Base-by-base conservation (phyloP, 2,888 invertebrate species). In the Cinara cedri region DNA sequence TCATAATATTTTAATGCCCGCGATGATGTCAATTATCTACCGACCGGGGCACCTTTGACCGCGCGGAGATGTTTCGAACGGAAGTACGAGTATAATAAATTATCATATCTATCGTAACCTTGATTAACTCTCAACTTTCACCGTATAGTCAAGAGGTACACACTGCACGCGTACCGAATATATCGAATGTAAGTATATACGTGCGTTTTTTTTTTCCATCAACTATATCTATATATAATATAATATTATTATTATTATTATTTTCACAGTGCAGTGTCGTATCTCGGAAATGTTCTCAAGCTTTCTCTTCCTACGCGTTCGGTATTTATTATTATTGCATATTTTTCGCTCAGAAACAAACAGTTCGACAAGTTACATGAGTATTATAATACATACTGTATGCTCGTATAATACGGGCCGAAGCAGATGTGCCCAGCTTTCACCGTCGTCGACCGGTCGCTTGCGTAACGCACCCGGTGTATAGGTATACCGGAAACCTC, bases 361-460 rank as follows among this genome's bases (percentile, higher is more conserved):
- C 60, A 62, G 68, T 78, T 70, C 57, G 78, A 78, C 70, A 78
- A 78, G 78, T 78, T 60, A 78, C 60, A 60, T 55, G 49, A 76
- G 42, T 13, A 14, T 13, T 14, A 49, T 49, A n/a, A 49, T 14
- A 49, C 49, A 3, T 44, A 44, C 44, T 44, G 44, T 10, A 44
- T 4, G 44, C 49, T 3, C n/a, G 62, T 54, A n/a, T n/a, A n/a
- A n/a, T 3, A 51, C 78, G n/a, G 78, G 68, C 70, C 68, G 60
- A 78, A 70, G 78, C 78, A 78, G 78, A 78, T 78, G 78, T 70
- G 34, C 60, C 34, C 51, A 78, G 70, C 78, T 78, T 78, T 78
- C 78, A 78, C 78, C 70, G 70, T 78, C 70, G 70, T 78, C 49
- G 34, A 78, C 51, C 3, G 78, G 78, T 78, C 60, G 21, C 42